These are phyloP conservation scores for Conus canariensis DNA, from an alignment of 2,888 invertebrate species.

Conservation along the genomic window DNA sequence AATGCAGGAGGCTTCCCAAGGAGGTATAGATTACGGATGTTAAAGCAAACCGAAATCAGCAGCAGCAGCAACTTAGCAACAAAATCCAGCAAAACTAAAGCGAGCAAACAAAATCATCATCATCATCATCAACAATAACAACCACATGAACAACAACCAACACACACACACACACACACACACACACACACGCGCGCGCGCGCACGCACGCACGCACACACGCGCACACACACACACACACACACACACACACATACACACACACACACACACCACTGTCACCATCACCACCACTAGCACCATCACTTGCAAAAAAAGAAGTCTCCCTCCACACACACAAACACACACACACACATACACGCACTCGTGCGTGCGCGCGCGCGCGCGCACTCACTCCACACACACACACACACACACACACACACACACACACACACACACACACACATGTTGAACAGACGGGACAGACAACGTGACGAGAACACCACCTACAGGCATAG, in stretches of 20 bases:
- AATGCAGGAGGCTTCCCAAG: no score
- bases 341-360: no score
- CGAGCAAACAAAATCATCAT: no score
- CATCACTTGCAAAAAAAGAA: neutral
- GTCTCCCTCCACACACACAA: neutral
- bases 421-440: neutral
- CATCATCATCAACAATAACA: no score
- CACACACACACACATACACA: neutral
- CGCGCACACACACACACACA: neutral
- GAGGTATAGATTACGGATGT: no score
- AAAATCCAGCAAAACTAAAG: no score
- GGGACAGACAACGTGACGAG: neutral
- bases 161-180: no score
- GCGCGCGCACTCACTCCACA: no score
- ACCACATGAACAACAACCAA: no score
- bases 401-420: neutral
- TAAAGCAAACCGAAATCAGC: no score
- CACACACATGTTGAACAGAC: neutral
- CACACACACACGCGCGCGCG: no score
- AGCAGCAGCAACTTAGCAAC: no score
- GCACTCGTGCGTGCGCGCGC: neutral
- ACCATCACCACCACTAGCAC: neutral
- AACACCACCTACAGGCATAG: slow-evolving; percentile 38
- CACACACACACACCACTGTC: neutral
- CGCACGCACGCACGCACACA: neutral